These are phyloP conservation scores for Myotis lucifugus DNA, from an alignment of 2,113 vertebrate species.

Conservation along the genomic window DNA sequence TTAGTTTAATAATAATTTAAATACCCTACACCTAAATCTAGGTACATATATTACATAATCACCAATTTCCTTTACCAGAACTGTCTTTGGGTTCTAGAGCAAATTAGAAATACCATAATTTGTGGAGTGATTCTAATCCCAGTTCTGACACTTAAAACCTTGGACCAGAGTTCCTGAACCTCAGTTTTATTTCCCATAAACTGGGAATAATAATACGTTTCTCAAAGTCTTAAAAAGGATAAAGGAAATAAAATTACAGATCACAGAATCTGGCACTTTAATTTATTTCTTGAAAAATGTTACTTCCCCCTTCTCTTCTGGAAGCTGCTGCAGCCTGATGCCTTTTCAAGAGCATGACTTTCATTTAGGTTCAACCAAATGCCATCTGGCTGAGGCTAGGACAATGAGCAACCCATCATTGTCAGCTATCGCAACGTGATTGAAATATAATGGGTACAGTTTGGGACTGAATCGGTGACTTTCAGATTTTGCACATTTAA, in stretches of 20 bases:
- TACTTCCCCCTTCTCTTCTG: neutral
- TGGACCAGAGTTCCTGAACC: neutral
- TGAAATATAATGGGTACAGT: neutral
- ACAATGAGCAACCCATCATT: neutral
- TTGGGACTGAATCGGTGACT: neutral
- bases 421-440: neutral
- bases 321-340: neutral
- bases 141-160: neutral
- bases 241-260: conserved; percentile 2
- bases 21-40: neutral
- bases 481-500: neutral
- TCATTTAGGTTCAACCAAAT: neutral
- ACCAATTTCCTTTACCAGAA: conserved; percentile 4
- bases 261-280: neutral
- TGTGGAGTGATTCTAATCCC: neutral
- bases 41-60: neutral
- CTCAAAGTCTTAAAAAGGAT: neutral
- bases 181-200: neutral
- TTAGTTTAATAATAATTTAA: conserved; percentile 17
- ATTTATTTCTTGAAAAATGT: neutral
- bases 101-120: neutral
- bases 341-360: neutral
- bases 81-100: neutral
- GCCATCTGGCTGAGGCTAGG: neutral
- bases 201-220: neutral